Evolutionary conservation across 2,113 vertebrate genomes (phyloP).

Genomic region (Deroptyus accipitrinus): DNA sequence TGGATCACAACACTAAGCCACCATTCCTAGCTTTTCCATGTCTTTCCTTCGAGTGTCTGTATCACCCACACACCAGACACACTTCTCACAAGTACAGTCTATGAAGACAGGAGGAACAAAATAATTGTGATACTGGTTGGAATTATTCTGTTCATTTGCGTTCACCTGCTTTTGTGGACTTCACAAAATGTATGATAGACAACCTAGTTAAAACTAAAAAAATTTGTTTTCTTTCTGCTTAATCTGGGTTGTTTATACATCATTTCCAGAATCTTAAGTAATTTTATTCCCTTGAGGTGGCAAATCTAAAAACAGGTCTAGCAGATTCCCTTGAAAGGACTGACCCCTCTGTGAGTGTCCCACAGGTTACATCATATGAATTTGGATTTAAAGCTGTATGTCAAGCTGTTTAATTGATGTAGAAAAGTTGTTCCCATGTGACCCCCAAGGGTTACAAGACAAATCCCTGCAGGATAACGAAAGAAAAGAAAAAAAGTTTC

Average conservation of each 20-base stretch:
- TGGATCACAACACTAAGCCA: neutral
- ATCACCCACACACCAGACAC: neutral
- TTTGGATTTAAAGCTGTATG: neutral
- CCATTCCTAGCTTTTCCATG: neutral
- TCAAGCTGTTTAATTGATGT: neutral
- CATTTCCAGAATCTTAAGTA: neutral
- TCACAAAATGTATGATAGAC: neutral
- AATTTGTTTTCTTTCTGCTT: neutral
- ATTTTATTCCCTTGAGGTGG: neutral
- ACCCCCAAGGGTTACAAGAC: neutral
- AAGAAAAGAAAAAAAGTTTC: neutral
- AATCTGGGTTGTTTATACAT: neutral
- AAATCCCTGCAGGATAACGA: neutral
- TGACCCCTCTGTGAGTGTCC: rapidly evolving
- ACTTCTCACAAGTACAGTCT: neutral
- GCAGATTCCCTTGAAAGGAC: neutral
- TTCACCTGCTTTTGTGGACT: neutral
- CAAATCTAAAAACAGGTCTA: neutral
- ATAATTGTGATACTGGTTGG: neutral
- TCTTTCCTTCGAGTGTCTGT: neutral
- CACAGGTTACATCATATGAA: neutral
- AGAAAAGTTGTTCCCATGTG: neutral
- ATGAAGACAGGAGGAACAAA: neutral
- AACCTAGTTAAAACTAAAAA: neutral
- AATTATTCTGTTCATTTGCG: neutral